Base-by-base conservation (phyloP, 1,140 invertebrate species). In the Rhagoletis pomonella region DNA sequence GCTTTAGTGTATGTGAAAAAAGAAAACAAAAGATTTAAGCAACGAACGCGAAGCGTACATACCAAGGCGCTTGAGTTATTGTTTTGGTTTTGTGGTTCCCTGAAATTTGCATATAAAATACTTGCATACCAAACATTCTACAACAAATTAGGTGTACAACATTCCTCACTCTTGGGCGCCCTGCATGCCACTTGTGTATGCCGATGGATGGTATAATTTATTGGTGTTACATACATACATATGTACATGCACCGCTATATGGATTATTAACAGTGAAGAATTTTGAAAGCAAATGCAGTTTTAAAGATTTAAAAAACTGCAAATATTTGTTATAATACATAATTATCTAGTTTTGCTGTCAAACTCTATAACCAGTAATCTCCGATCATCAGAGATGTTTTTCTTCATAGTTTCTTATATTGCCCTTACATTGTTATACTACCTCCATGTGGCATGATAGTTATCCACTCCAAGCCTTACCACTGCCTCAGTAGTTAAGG, bases 61-160 rank as follows among this genome's bases (percentile, higher is more conserved):
- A 29, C 50, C 50, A 81, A 81, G 47, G 50, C 50, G 73, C 55
- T 81, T 42, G 19, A 81, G n/a, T 81, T 55, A 81, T 81, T 81
- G 73, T 81, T 81, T 81, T 58, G 73, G 50, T 81, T 17, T 50
- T 17, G 17, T 81, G 73, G 50, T 55, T 55, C 55, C 17, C 17
- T 81, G 44, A n/a, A 81, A 55, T 81, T 81, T 81, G 73, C 73
- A 81, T 81, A 81, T 44, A n/a, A 58, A 81, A 81, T 81, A n/a
- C n/a, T n/a, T n/a, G n/a, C n/a, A n/a, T n/a, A 81, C 44, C 73
- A 81, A 81, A 81, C 50, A 81, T 81, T 81, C 73, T 29, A 55
- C 73, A 55, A 81, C 50, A 81, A 55, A 81, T 81, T 81, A 47
- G 19, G 73, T 19, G 44, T 58, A 55, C 7, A 58, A 73, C 67